These are phyloP conservation scores for Troides helena DNA, from an alignment of 2,888 invertebrate genomes.

Conservation along the genomic window DNA sequence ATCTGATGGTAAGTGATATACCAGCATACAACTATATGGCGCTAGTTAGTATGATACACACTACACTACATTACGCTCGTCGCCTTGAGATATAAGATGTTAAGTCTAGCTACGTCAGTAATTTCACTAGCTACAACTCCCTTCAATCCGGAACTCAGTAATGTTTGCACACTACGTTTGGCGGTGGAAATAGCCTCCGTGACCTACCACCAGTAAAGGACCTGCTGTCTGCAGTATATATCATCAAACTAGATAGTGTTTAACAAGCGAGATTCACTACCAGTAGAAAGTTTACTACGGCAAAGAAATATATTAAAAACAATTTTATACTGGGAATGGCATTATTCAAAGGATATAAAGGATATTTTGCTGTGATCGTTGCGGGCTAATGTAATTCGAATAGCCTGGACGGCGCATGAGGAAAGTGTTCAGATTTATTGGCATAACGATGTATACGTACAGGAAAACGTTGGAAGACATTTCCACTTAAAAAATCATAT, in stretches of 20 bases:
- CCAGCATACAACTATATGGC: too few relatives aligned
- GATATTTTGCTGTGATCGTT: conserved; percentile 3
- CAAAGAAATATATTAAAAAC: background rate
- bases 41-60: too few relatives aligned
- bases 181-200: too few relatives aligned
- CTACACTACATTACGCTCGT: too few relatives aligned
- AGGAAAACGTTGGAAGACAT: background rate
- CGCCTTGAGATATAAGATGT: too few relatives aligned
- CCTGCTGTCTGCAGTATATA: too few relatives aligned
- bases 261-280: background rate
- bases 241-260: background rate
- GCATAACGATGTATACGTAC: background rate
- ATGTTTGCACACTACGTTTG: too few relatives aligned
- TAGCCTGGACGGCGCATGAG: background rate
- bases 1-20: too few relatives aligned
- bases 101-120: too few relatives aligned
- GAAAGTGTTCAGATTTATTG: background rate
- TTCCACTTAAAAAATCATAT: background rate
- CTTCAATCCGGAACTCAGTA: too few relatives aligned
- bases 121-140: too few relatives aligned
- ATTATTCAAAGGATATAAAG: background rate
- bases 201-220: too few relatives aligned
- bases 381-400: conserved; percentile 8
- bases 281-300: background rate
- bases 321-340: background rate